Percentiles rank a stretch among this genome's conserved stretches.
Conservation (phyloP, 2,888 invertebrate genomes). For the Arge pagana region DNA sequence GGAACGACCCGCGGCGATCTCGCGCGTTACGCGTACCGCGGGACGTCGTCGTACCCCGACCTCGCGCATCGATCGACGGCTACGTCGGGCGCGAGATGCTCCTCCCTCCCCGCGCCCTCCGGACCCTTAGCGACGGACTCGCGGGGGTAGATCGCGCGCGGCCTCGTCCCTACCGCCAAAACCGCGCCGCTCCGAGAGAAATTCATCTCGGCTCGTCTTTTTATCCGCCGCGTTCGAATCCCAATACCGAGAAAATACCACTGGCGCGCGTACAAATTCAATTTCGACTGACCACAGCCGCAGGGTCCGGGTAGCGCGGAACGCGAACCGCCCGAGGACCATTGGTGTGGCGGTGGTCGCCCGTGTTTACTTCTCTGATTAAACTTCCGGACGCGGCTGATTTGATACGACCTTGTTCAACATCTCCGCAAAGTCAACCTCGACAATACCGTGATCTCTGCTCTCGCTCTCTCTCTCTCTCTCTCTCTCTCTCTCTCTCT, state of each 20-base stretch:
- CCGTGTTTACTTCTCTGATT: constrained; percentile 6
- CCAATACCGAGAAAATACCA: too few species aligned
- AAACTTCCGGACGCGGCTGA: constrained; percentile 1
- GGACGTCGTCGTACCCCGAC: too few species aligned
- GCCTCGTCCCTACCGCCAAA: too few species aligned
- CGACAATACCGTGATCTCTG: background rate
- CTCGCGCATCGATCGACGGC: background rate
- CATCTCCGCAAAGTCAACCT: background rate
- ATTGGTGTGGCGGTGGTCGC: too few species aligned
- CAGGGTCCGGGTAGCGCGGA: background rate
- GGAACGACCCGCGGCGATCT: constrained; percentile 8
- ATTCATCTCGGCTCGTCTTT: too few species aligned
- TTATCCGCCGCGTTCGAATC: too few species aligned
- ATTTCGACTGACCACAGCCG: background rate
- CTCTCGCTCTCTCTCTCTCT: background rate
- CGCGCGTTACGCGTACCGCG: too few species aligned
- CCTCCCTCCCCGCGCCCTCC: background rate
- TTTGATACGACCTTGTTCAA: background rate
- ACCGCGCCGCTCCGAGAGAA: too few species aligned
- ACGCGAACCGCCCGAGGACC: background rate
- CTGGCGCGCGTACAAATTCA: too few species aligned
- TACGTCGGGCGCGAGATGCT: background rate
- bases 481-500: background rate
- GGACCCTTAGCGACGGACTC: too few species aligned
- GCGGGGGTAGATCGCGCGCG: too few species aligned